Evolutionary conservation across 2,797 vertebrate genomes (phyloP).

Genomic region (Jordanella pulchra): DNA sequence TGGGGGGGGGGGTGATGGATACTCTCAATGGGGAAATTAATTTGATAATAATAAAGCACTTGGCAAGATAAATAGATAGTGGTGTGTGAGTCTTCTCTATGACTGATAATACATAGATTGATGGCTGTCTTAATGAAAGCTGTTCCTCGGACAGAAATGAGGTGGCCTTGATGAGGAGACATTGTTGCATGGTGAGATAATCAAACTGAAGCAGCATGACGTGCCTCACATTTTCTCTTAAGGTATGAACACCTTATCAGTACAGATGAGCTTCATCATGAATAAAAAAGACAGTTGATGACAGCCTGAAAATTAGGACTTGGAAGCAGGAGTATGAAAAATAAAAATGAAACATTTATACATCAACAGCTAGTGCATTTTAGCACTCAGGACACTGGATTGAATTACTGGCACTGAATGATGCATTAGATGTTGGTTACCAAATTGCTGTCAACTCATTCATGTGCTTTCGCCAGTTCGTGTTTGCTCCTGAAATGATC

Average conservation of each 20-base stretch:
- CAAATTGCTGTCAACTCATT: slow-evolving; percentile 31
- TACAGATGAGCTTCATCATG: neutral
- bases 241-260: slow-evolving; percentile 1
- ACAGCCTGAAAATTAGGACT: neutral
- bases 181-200: slow-evolving; percentile 39
- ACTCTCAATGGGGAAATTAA: slow-evolving; percentile 78
- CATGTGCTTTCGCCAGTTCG: slow-evolving; percentile 27
- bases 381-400: neutral
- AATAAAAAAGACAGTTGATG: neutral
- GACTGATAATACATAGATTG: slow-evolving; percentile 80
- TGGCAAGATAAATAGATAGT: slow-evolving; percentile 83
- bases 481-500: slow-evolving; percentile 44
- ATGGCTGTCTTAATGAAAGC: slow-evolving; percentile 72
- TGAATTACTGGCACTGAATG: slow-evolving; percentile 46
- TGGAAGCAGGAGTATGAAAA: neutral
- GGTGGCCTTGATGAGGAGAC: slow-evolving; percentile 58
- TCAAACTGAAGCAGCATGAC: slow-evolving; percentile 20
- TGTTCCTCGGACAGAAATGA: slow-evolving; percentile 59
- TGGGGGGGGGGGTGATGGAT: slow-evolving; percentile 78
- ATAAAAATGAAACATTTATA: neutral
- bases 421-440: slow-evolving; percentile 35
- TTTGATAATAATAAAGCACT: slow-evolving; percentile 83
- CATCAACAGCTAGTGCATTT: neutral
- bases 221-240: slow-evolving; percentile 11
- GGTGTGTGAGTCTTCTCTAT: slow-evolving; percentile 71